These are phyloP conservation scores for Drosophila imparisetae DNA, from an alignment of 2,888 invertebrate genomes.

Conservation along the genomic window DNA sequence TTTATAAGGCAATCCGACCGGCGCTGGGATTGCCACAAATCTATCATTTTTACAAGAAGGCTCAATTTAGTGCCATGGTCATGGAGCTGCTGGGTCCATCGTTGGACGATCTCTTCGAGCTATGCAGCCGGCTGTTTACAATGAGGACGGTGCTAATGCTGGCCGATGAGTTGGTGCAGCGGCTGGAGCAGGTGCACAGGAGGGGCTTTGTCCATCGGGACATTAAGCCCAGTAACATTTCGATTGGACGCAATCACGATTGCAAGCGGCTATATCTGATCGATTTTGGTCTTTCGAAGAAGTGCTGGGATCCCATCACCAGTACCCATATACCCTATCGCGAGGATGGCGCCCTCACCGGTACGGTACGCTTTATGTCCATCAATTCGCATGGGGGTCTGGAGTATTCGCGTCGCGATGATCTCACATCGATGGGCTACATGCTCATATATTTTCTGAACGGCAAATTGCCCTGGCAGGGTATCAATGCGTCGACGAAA, in stretches of 20 bases:
- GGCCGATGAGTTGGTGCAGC: constrained; percentile 97
- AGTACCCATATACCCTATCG: constrained; percentile 98
- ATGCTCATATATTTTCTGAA: constrained; percentile 99
- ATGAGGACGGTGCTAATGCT: constrained; percentile 98
- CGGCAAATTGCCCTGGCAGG: constrained; percentile 99
- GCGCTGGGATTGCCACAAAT: constrained; percentile 97
- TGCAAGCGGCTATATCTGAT: constrained; percentile 98
- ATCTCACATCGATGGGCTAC: constrained; percentile 98
- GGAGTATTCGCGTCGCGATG: constrained; percentile 98
- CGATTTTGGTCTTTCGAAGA: constrained; percentile 99
- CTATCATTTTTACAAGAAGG: constrained; percentile 98
- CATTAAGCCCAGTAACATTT: constrained; percentile 98
- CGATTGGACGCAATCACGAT: constrained; percentile 97
- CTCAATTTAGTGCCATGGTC: constrained; percentile 99
- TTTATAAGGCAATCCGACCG: constrained; percentile 98
- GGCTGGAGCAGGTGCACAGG: constrained; percentile 98
- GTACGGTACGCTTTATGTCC: constrained; percentile 92
- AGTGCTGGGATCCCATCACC: constrained; percentile 96
- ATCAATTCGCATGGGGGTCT: constrained; percentile 99
- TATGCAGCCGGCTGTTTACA: constrained; percentile 97
- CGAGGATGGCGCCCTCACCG: constrained; percentile 98
- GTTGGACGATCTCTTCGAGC: constrained; percentile 98
- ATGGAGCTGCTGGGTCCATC: constrained; percentile 99
- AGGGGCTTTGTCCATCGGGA: constrained; percentile 98
- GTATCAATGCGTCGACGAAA: constrained; percentile 98